Base-by-base conservation (phyloP, 2,113 vertebrate species). In the Sander lucioperca region DNA sequence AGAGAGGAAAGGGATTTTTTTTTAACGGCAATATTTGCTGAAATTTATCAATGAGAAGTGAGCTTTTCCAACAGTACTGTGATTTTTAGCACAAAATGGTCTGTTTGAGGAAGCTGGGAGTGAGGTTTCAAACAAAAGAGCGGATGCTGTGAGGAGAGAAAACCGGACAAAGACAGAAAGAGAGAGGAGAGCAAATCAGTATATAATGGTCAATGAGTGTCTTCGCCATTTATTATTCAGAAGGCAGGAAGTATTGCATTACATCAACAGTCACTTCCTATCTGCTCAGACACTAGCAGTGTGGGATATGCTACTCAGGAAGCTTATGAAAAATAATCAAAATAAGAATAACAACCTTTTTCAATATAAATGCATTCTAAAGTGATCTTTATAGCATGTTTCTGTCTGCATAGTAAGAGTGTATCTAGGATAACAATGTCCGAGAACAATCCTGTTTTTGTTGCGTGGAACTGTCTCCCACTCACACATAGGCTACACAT, bases 181-280 rank as follows among this genome's bases (percentile, higher is more conserved):
- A 64, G 53, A 61, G 64, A 72, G 71, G 54, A 64, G 64, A 81
- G 53, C 61, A 75, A 80, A 80, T 89, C 79, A 77, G 82, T 84
- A 23, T 45, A 27, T 88, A 83, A 92, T 64, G 85, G 68, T 83
- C 86, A 88, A 74, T 84, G 79, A 88, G 82, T 77, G 62, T 90
- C 70, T 56, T 48, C 68, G 70, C 59, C 87, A 94, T 95, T 80
- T 90, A 95, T 94, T 86, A 94, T 95, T 95, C 83, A 95, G 80
- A 43, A 85, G 82, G 80, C 89, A 89, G 89, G 90, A 94, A 92
- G 91, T 90, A 84, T 89, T 84, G n/a, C 2, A 6, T 93, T 91
- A 85, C 92, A 90, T 7, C 64, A 43, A 75, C 64, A 82, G 88
- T 67, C 84, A n/a, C 73, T 77, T 74, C 63, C 79, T 30, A 11